A percentile compares a stretch with the other conserved stretches of the same genome.
Conservation (phyloP, 2,888 invertebrate species). For the Sepioteuthis lessoniana region DNA sequence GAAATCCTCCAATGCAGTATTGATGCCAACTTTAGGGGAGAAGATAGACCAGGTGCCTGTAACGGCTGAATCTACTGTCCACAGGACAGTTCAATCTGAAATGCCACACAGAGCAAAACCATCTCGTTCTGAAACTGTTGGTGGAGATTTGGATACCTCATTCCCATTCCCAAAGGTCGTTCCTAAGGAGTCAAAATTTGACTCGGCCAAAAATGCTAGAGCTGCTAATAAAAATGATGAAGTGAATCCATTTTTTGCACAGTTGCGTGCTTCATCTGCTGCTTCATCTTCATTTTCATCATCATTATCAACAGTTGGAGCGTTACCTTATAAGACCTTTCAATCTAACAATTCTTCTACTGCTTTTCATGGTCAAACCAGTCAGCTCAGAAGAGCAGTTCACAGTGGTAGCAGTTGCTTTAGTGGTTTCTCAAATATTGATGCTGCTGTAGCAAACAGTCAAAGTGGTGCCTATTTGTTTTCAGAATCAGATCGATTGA, state of each 20-base stretch:
- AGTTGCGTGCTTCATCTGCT: constrained; percentile 39
- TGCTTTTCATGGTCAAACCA: not conserved
- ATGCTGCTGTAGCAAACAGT: not conserved
- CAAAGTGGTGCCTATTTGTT: not conserved
- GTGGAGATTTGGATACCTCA: constrained; percentile 24
- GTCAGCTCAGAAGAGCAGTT: not conserved
- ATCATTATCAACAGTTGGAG: constrained; percentile 1
- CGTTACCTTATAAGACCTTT: not conserved
- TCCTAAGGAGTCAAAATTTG: not conserved
- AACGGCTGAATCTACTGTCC: not conserved
- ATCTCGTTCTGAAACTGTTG: not conserved
- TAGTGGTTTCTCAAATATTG: not conserved
- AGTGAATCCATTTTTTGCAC: constrained; percentile 47
- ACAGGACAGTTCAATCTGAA: not conserved
- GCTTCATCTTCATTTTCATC: constrained; percentile 34
- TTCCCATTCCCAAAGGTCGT: constrained; percentile 37
- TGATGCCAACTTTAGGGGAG: not conserved
- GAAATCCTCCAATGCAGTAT: not conserved
- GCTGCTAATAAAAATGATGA: constrained; percentile 43
- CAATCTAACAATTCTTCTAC: not conserved
- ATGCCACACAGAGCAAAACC: not conserved
- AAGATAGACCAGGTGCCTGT: not conserved
- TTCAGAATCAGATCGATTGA: not conserved
- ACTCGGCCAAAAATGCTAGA: not conserved
- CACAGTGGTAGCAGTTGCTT: not conserved